These are phyloP conservation scores for Hypomecis atomaria DNA, from an alignment of 2,888 invertebrate genomes.

Conservation along the genomic window DNA sequence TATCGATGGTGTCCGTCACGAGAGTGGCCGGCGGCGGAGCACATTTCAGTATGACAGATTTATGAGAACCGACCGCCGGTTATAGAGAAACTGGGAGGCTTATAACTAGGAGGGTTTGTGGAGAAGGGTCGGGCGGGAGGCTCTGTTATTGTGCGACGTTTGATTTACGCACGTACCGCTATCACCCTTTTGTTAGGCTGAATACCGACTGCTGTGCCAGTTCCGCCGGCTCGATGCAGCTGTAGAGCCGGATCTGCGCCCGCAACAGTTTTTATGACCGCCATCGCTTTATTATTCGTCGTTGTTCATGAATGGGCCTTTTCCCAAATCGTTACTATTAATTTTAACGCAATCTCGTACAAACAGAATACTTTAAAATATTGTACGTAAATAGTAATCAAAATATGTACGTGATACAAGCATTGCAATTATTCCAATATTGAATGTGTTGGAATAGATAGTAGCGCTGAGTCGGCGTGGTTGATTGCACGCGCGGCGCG, in stretches of 20 bases:
- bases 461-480: constrained; percentile 24
- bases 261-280: constrained; percentile 32
- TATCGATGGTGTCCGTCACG: constrained; percentile 66
- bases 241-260: constrained; percentile 39
- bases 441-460: constrained; percentile 17
- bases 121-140: constrained; percentile 69
- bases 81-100: constrained; percentile 66
- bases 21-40: constrained; percentile 63
- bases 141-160: constrained; percentile 82
- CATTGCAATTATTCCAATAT: constrained; percentile 14
- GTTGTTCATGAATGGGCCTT: constrained; percentile 16
- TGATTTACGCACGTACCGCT: constrained; percentile 84
- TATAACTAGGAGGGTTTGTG: constrained; percentile 63
- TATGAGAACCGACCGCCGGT: constrained; percentile 74
- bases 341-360: constrained; percentile 1
- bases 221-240: constrained; percentile 72
- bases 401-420: background rate
- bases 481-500: constrained; percentile 44
- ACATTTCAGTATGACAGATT: constrained; percentile 81
- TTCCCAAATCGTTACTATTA: constrained; percentile 10
- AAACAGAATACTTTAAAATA: background rate
- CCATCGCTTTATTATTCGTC: constrained; percentile 17
- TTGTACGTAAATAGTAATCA: background rate
- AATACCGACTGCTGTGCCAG: constrained; percentile 79
- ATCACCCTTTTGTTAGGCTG: constrained; percentile 83